Conservation (phyloP, 2,797 vertebrate genomes). For the Coranthus polyacanthus region DNA sequence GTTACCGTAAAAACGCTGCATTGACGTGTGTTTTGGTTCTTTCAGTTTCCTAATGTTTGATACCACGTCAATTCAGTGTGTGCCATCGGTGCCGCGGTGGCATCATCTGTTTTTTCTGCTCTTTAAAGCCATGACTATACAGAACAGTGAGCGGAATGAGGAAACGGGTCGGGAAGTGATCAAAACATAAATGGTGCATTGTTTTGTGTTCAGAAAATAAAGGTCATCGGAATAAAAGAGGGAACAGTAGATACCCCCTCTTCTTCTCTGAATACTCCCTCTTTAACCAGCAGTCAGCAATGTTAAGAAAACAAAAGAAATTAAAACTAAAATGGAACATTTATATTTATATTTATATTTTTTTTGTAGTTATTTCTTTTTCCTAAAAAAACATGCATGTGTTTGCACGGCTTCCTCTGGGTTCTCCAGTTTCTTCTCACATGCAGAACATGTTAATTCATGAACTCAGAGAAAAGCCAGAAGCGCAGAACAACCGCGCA, state of each 20-base stretch:
- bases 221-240: not conserved
- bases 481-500: rapidly evolving
- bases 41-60: no score
- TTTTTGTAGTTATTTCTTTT: not conserved
- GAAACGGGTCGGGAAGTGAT: slow-evolving; percentile 18
- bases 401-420: not conserved
- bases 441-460: not conserved
- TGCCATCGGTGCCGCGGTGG: slow-evolving; percentile 13
- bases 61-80: no score
- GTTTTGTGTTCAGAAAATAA: not conserved
- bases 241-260: not conserved
- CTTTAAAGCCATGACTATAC: slow-evolving; percentile 2
- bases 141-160: slow-evolving; percentile 10
- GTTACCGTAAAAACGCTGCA: no score
- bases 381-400: not conserved
- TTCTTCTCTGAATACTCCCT: not conserved
- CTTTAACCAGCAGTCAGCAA: no score
- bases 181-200: not conserved
- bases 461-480: not conserved
- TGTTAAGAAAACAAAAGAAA: no score
- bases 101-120: slow-evolving; percentile 48
- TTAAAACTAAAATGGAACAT: no score
- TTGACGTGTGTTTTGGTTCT: no score
- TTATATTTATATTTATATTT: not conserved
- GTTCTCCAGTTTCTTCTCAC: not conserved